A percentile compares a stretch with the other conserved stretches of the same genome.
These are phyloP conservation scores for Gibbula magus DNA, from an alignment of 2,888 invertebrate species.

Conservation along the genomic window DNA sequence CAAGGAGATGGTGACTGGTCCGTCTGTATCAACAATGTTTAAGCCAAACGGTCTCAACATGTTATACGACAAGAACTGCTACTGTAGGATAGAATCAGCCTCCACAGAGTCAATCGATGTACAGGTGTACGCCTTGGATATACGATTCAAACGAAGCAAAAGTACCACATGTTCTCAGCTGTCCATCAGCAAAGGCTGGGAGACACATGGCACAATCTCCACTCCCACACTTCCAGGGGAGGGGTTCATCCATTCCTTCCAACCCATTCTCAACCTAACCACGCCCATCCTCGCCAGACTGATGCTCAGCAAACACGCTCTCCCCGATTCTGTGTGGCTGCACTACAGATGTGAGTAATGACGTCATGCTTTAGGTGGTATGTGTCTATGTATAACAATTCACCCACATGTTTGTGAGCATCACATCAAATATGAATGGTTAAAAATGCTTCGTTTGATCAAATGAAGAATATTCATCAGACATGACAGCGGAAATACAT, in stretches of 20 bases:
- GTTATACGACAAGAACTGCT: constrained; percentile 21
- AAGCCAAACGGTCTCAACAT: constrained; percentile 23
- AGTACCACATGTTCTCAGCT: constrained; percentile 8
- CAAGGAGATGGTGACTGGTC: not conserved
- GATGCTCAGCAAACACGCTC: constrained; percentile 17
- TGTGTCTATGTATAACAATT: too few species aligned
- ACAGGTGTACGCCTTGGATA: constrained; percentile 9
- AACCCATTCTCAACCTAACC: constrained; percentile 17
- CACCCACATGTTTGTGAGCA: too few species aligned
- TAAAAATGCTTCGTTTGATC: not conserved
- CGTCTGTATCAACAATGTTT: not conserved
- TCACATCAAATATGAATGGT: too few species aligned
- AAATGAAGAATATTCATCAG: too few species aligned
- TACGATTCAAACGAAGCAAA: constrained; percentile 5
- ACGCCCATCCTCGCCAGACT: not conserved
- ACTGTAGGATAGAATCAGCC: constrained; percentile 3
- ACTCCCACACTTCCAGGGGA: not conserved
- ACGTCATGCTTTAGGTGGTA: not conserved
- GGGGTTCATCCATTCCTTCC: constrained; percentile 21
- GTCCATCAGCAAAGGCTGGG: not conserved
- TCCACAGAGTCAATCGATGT: not conserved
- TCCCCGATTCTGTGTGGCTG: constrained; percentile 15
- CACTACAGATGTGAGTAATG: not conserved
- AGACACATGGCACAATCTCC: constrained; percentile 5
- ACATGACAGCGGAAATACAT: too few species aligned